Conservation (phyloP, 2,797 vertebrate genomes). For the Sebastes melanostomus region DNA sequence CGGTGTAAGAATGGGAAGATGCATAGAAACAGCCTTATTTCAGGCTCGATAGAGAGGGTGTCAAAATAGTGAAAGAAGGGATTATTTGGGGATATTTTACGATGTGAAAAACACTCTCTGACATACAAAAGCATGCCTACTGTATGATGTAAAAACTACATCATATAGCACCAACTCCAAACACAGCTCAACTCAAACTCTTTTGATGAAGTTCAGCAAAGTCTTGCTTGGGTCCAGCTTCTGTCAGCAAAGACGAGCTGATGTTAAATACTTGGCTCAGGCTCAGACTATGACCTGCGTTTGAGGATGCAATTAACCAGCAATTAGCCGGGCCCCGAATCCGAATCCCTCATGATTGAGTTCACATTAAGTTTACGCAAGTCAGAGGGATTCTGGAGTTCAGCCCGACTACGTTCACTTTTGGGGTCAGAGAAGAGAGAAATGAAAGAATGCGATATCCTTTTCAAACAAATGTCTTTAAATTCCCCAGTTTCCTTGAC, state of each 20-base stretch:
- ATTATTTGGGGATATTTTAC: constrained; percentile 4
- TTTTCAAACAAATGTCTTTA: constrained; percentile 36
- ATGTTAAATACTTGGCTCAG: constrained; percentile 29
- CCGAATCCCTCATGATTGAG: constrained; percentile 46
- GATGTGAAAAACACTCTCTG: neutral
- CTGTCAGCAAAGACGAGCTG: constrained; percentile 35
- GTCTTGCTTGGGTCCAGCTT: constrained; percentile 25
- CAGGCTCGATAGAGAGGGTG: neutral
- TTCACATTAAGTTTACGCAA: constrained; percentile 41
- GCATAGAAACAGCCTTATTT: neutral
- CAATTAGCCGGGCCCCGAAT: constrained; percentile 51
- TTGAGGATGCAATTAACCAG: constrained; percentile 64
- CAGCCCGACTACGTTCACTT: constrained; percentile 16
- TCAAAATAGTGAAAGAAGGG: neutral
- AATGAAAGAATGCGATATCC: constrained; percentile 26
- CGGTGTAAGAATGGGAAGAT: neutral
- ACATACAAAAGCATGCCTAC: neutral
- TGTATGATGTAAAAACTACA: neutral
- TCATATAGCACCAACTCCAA: neutral
- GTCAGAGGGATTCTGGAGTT: constrained; percentile 60
- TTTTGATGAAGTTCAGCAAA: constrained; percentile 20
- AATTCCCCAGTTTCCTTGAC: constrained; percentile 18
- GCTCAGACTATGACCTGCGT: constrained; percentile 55
- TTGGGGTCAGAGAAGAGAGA: constrained; percentile 16
- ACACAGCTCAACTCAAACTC: neutral